These are phyloP conservation scores for Eubasilissa splendida DNA, from an alignment of 2,888 invertebrate species.

Conservation along the genomic window DNA sequence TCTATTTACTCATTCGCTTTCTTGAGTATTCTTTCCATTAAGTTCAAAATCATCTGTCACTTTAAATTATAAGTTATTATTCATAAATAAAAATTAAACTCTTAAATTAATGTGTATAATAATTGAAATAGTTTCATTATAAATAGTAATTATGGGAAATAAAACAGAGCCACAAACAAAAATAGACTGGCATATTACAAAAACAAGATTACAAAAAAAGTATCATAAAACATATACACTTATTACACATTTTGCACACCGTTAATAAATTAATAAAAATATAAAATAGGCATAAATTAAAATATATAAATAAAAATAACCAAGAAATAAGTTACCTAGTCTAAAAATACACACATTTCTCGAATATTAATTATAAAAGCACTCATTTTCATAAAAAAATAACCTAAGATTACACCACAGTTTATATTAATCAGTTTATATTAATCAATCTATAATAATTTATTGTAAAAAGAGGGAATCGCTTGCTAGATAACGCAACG, in stretches of 20 bases:
- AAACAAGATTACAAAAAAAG: slow-evolving; percentile 42
- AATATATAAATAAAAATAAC: slow-evolving; percentile 47
- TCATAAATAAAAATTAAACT: slow-evolving; percentile 51
- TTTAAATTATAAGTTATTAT: slow-evolving; percentile 50
- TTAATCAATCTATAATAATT: slow-evolving; percentile 33
- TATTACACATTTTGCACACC: slow-evolving; percentile 29
- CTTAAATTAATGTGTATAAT: slow-evolving; percentile 44
- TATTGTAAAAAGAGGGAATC: slow-evolving; percentile 44
- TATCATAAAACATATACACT: slow-evolving; percentile 38
- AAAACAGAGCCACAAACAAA: slow-evolving; percentile 52
- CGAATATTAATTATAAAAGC: slow-evolving; percentile 56
- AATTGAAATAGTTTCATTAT: slow-evolving; percentile 49
- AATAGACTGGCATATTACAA: slow-evolving; percentile 46
- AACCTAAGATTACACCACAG: slow-evolving; percentile 58
- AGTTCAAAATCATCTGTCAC: slow-evolving; percentile 20
- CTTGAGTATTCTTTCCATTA: slow-evolving; percentile 56
- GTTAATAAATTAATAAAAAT: slow-evolving; percentile 54
- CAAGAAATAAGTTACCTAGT: slow-evolving; percentile 57
- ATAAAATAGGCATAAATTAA: slow-evolving; percentile 51
- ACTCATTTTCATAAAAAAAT: slow-evolving; percentile 58
- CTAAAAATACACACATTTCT: slow-evolving; percentile 59
- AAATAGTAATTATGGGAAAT: slow-evolving; percentile 49
- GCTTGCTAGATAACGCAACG: slow-evolving; percentile 44
- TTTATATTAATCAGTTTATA: slow-evolving; percentile 49
- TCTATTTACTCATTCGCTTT: slow-evolving; percentile 9